Percentiles rank a stretch among this genome's conserved stretches.
Conservation (phyloP, 2,888 invertebrate species). For the Noctuana brunneofusca region DNA sequence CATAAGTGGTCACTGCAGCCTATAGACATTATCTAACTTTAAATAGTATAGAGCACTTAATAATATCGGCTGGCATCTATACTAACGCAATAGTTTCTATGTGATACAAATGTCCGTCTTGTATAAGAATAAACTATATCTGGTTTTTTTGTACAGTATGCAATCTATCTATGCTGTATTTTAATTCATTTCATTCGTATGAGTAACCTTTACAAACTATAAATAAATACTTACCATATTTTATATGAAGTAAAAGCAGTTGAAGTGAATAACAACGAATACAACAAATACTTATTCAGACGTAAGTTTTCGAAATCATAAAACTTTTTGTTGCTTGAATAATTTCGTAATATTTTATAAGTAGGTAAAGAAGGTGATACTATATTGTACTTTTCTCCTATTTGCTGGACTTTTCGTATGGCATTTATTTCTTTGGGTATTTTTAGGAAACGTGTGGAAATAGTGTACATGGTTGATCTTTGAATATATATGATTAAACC, state of each 20-base stretch:
- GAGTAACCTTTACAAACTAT: not conserved
- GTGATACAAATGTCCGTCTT: too few relatives aligned
- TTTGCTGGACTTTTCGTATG: slow-evolving; percentile 48
- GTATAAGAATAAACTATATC: too few relatives aligned
- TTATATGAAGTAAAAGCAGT: slow-evolving; percentile 63
- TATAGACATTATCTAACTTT: too few relatives aligned
- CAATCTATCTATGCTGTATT: too few relatives aligned
- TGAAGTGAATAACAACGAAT: slow-evolving; percentile 61
- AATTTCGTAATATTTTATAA: slow-evolving; percentile 31
- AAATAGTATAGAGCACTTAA: too few relatives aligned
- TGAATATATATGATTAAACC: too few relatives aligned
- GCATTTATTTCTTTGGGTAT: slow-evolving; percentile 50
- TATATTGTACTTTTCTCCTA: slow-evolving; percentile 45
- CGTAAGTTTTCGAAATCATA: slow-evolving; percentile 41
- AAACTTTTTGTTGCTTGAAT: slow-evolving; percentile 17
- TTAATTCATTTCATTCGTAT: too few relatives aligned
- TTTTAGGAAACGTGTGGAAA: slow-evolving; percentile 53
- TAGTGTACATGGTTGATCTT: slow-evolving; percentile 48
- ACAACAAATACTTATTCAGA: slow-evolving; percentile 55
- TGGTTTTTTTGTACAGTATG: too few relatives aligned
- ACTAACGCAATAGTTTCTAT: too few relatives aligned
- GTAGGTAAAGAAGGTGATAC: slow-evolving; percentile 41
- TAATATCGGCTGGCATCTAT: too few relatives aligned
- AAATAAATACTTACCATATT: slow-evolving; percentile 57
- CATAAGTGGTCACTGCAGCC: too few relatives aligned